Conservation (phyloP, 2,113 vertebrate genomes). For the Cyanoderma ruficeps region DNA sequence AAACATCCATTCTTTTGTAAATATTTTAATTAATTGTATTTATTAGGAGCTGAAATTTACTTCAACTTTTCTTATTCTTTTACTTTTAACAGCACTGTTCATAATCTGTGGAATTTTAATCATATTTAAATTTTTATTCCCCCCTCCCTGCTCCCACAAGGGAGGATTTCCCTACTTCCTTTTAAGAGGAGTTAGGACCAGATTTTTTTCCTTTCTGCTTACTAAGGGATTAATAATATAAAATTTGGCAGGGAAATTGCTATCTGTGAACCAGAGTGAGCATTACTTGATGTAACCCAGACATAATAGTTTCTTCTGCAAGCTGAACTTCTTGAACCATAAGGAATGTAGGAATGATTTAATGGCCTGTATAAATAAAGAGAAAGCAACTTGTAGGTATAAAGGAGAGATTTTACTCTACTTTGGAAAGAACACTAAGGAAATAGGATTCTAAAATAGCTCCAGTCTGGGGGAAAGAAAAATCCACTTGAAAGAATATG, state of each 20-base stretch:
- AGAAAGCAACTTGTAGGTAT: background rate
- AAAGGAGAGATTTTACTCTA: background rate
- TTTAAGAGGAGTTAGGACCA: conserved; percentile 56
- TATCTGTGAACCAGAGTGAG: conserved; percentile 39
- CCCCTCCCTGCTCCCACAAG: background rate
- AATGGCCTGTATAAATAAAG: background rate
- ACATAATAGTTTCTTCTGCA: conserved; percentile 21
- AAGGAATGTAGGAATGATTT: background rate
- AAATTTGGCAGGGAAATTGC: conserved; percentile 61
- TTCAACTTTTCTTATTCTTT: background rate
- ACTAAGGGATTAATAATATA: conserved; percentile 67
- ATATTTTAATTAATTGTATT: background rate
- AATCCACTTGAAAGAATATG: conserved; percentile 4
- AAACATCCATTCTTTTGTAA: background rate
- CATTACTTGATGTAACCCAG: conserved; percentile 61
- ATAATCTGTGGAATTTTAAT: background rate
- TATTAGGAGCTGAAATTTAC: background rate
- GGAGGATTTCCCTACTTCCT: conserved; percentile 3
- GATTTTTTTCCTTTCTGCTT: conserved; percentile 55
- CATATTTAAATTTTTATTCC: background rate
- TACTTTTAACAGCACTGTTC: background rate
- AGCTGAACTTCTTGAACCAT: background rate
- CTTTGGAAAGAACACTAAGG: conserved; percentile 7
- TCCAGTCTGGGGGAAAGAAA: background rate
- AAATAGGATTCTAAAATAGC: conserved; percentile 47